phyloP scores from a whole-genome alignment of 1,140 invertebrate species.

The Sinonovacula constricta region DNA sequence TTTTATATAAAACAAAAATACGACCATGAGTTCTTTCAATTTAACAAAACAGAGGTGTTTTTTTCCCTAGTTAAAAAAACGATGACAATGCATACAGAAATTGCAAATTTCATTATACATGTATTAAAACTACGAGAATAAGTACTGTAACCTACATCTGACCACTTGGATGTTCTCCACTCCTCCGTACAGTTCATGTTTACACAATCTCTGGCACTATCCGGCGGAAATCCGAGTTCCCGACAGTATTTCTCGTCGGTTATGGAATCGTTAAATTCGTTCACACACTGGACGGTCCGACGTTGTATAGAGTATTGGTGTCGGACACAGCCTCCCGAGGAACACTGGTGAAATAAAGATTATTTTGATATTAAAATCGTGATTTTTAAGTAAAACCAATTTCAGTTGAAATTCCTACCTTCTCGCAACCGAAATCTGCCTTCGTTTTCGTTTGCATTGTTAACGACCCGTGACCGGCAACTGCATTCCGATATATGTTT shows the following conservation, averaged over 20 bases:
- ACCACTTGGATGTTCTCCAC: conserved; percentile 46
- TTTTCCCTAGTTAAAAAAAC: no score
- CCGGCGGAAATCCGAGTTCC: conserved; percentile 43
- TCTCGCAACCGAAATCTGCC: neutral
- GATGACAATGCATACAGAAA: no score
- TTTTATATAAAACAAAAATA: no score
- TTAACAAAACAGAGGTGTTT: no score
- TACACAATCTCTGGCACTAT: conserved; percentile 32
- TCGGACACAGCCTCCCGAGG: conserved; percentile 19
- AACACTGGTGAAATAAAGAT: conserved; percentile 27
- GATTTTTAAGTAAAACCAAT: neutral
- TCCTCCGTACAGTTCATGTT: conserved; percentile 30
- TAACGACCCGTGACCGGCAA: neutral
- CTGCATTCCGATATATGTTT: neutral
- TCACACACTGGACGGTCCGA: conserved; percentile 34
- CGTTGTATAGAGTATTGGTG: conserved; percentile 23
- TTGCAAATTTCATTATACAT: neutral
- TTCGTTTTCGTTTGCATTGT: neutral
- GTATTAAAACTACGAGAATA: neutral
- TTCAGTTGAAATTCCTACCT: neutral
- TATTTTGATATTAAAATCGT: neutral
- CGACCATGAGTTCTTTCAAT: no score
- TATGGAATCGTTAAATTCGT: conserved; percentile 36
- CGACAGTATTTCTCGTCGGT: conserved; percentile 18
- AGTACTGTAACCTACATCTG: conserved; percentile 19